Conservation (phyloP, 1,140 invertebrate species). For the Meloidogyne floridensis region DNA sequence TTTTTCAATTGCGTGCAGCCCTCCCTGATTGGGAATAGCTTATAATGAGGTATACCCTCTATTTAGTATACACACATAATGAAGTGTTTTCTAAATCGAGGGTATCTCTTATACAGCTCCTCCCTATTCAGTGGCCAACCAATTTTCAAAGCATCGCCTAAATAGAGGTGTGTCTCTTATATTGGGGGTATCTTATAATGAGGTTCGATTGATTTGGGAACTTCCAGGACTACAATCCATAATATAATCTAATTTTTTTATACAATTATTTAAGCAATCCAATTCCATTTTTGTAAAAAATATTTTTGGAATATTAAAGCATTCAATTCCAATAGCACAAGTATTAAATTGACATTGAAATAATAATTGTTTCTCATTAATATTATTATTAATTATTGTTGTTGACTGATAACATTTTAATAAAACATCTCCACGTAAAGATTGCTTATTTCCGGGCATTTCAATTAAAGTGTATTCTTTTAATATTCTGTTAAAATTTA, state of each 20-base stretch:
- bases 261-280: slow-evolving; percentile 69
- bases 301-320: slow-evolving; percentile 74
- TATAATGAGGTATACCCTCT: no score
- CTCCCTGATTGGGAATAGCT: no score
- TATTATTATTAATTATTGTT: slow-evolving; percentile 66
- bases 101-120: no score
- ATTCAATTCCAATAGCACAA: slow-evolving; percentile 74
- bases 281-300: slow-evolving; percentile 80
- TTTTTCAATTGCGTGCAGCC: no score
- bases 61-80: no score
- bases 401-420: slow-evolving; percentile 80
- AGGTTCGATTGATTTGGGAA: no score
- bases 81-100: no score
- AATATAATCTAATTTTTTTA: neutral
- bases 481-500: slow-evolving; percentile 31
- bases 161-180: no score
- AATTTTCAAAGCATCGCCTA: no score
- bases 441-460: slow-evolving; percentile 67
- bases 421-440: slow-evolving; percentile 82
- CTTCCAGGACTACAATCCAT: no score
- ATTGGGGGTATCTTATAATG: no score
- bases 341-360: slow-evolving; percentile 88
- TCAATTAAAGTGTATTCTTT: slow-evolving; percentile 28
- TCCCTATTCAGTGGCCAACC: no score
- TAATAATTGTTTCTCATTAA: slow-evolving; percentile 69